These are phyloP conservation scores for Notoglanidium macrostoma DNA, from an alignment of 2,797 vertebrate species.

Conservation along the genomic window DNA sequence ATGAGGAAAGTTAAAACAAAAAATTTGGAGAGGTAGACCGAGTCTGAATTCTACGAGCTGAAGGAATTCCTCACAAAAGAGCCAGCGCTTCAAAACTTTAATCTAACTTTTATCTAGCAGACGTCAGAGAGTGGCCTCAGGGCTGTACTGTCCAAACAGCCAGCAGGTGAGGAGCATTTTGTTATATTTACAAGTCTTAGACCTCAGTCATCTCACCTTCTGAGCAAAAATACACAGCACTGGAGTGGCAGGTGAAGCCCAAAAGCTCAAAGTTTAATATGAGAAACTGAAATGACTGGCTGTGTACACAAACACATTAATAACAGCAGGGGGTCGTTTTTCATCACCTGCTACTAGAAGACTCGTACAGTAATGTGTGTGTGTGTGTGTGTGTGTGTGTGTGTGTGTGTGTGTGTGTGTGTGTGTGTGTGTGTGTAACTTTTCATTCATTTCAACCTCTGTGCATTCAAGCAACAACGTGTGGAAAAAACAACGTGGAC, in stretches of 20 bases:
- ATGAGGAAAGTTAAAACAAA: neutral
- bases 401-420: neutral
- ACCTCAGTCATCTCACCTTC: neutral
- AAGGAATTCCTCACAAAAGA: neutral
- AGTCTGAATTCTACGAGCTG: neutral
- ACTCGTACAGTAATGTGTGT: neutral
- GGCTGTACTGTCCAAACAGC: neutral
- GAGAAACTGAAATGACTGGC: neutral
- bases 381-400: neutral
- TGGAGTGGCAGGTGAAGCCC: too few species aligned
- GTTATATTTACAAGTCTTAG: slow-evolving; percentile 6
- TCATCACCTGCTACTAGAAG: neutral
- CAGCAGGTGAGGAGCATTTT: neutral
- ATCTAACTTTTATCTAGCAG: neutral
- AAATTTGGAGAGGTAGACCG: neutral
- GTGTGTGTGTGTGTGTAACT: neutral
- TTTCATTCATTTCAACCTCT: neutral
- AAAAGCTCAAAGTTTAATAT: neutral
- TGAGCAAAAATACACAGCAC: neutral
- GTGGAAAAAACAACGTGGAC: neutral
- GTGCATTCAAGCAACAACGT: neutral
- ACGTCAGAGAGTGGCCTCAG: neutral
- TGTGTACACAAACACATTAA: neutral
- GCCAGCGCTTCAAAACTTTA: neutral
- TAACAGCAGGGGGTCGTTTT: neutral